Base-by-base conservation (phyloP, 2,797 vertebrate species). In the Anguilla anguilla region DNA sequence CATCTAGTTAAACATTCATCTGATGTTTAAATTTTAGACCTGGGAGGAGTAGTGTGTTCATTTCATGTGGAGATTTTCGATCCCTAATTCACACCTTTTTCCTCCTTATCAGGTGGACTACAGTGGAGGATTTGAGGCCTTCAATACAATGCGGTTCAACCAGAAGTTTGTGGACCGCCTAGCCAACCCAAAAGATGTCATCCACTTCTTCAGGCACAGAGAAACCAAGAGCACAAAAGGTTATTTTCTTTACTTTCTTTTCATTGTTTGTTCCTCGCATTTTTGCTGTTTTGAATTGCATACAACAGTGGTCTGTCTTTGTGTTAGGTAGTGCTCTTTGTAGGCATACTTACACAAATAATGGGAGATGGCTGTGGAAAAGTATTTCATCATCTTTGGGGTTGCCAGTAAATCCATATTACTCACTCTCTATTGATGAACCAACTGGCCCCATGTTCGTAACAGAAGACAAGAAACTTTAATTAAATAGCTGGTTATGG, bases 131-230 rank as follows among this genome's bases (percentile, higher is more conserved):
- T 99, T 99, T 82, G 98, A 99, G 87, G 93, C 97, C 0, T 99
- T 99, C 91, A 98, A 92, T 77, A 91, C 96, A 11, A 96, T 97
- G 89, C 97, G 98, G 79, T 99, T 99, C 93, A 98, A 97, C 94
- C 99, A 99, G 95, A 99, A 96, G 92, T 99, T 98, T 93, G 96
- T 99, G 89, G 97, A 98, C 28, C 94, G 94, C 0, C 95, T 98
- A 15, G 99, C 98, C 28, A 99, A 99, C 92, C 99, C 98, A 0
- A 99, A 99, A 95, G 99, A 99, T 90, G 90, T 99, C 67, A 94
- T 99, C 92, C 96, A 99, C 91, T 99, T 99, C 89, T 94, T 97
- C 90, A 96, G 99, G 83, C 96, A 93, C 61, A 96, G 96, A 86
- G 98, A 98, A 86, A 95, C 96, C 87, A 99, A 97, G 91, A 96